Base-by-base conservation (phyloP, 2,888 invertebrate genomes). In the Eristalis intricaria region DNA sequence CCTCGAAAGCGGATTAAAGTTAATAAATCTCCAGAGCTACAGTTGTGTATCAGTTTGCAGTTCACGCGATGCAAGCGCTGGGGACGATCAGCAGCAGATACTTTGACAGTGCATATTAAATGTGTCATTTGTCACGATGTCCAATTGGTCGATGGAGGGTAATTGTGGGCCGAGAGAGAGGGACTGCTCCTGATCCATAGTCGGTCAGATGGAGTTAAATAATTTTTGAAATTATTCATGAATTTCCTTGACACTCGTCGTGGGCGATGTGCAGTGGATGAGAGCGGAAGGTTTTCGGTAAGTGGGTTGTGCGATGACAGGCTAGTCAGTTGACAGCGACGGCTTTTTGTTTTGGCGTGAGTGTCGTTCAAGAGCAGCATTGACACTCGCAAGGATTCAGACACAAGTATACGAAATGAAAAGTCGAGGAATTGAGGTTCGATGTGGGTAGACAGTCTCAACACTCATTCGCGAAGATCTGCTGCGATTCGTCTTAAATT, bases 1-100 rank as follows among this genome's bases (percentile, higher is more conserved):
- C 66, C 50, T 13, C 7, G 56, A 70, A 70, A 19, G 65, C 26
- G 70, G 71, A 77, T 71, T 38, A 60, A 77, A 82, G 71, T 71
- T 61, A 66, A 77, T 82, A 75, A 77, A 77, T 66, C 56, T 61
- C 38, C 32, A 10, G 8, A 10, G 64, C 23, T 11, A 22, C 56
- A 26, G 60, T 29, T 29, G 23, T 60, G 60, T 26, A 15, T 22
- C 4, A 11, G 43, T 23, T 60, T 60, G 60, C 26, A 13, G 19
- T 60, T 13, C 8, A 60, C 3, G 26, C 26, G 23, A 23, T 11
- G 5, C 13, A 26, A 10, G 26, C 26, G 58, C 19, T 4, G 4
- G 26, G 7, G 26, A 60, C 60, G 60, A 10, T 60, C 26, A 60
- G 1, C 13, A 15, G 60, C 15, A 26, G 26, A 60, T 26, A 2